Evolutionary conservation across 1,140 invertebrate species (phyloP).

Genomic region (Monochamus saltuarius): DNA sequence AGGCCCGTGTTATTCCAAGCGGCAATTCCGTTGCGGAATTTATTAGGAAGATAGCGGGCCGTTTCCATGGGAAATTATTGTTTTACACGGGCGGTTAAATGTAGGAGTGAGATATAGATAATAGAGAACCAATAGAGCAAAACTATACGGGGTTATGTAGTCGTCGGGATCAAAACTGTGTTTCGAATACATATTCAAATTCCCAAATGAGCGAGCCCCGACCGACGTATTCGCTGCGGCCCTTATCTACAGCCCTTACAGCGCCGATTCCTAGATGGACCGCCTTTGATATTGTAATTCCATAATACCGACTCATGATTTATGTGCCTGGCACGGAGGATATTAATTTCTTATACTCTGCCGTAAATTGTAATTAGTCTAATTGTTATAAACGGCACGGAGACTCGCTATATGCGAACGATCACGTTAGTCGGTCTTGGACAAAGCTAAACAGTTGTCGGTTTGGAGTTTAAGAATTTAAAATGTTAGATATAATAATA

Average conservation of each 20-base stretch:
- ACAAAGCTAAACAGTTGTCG: too few species aligned
- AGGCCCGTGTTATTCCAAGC: too few species aligned
- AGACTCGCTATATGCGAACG: background rate
- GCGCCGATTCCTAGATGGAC: constrained; percentile 45
- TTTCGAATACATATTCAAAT: constrained; percentile 49
- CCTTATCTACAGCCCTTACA: constrained; percentile 43
- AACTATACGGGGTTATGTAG: constrained; percentile 33
- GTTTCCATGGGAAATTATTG: too few species aligned
- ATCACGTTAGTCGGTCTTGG: too few species aligned
- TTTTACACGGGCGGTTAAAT: constrained; percentile 1
- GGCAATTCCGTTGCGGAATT: too few species aligned
- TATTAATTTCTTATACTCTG: constrained; percentile 39
- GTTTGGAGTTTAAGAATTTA: too few species aligned
- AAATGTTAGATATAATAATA: too few species aligned
- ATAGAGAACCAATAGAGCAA: constrained; percentile 41
- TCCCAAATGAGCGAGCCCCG: constrained; percentile 44
- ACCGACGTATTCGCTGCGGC: constrained; percentile 43
- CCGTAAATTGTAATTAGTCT: constrained; percentile 35
- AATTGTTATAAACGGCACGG: constrained; percentile 15
- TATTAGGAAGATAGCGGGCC: too few species aligned
- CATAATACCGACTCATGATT: constrained; percentile 43
- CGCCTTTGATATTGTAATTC: constrained; percentile 50
- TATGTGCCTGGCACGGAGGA: constrained; percentile 37
- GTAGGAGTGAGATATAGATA: constrained; percentile 27
- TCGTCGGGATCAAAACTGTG: constrained; percentile 40